Percentiles rank a stretch among this genome's conserved stretches.
phyloP scores from a whole-genome alignment of 2,113 vertebrate species.

The Podarcis muralis region DNA sequence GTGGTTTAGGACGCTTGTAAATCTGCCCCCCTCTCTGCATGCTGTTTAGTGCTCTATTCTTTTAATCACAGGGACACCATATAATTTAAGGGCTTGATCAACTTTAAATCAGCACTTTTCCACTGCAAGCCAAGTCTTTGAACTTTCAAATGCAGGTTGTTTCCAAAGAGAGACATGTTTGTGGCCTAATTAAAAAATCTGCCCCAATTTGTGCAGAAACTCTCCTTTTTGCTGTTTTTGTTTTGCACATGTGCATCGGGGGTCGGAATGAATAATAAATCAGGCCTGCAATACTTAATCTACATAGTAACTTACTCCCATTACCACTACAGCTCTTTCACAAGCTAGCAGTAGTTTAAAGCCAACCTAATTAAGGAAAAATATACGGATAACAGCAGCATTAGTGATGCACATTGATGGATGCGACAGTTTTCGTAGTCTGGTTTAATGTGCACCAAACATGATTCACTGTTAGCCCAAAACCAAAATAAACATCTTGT shows the following conservation, averaged over 20 bases:
- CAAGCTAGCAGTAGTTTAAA: not conserved
- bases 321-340: not conserved
- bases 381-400: not conserved
- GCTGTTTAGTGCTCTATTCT: not conserved
- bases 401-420: not conserved
- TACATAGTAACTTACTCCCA: not conserved
- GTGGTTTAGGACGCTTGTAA: slow-evolving; percentile 51
- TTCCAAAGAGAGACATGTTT: not conserved
- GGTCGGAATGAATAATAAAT: not conserved
- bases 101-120: slow-evolving; percentile 51
- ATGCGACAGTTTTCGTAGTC: not conserved
- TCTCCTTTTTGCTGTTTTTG: not conserved
- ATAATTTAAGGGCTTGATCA: slow-evolving; percentile 32
- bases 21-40: not conserved
- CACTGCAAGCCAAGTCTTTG: slow-evolving; percentile 56
- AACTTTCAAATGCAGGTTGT: slow-evolving; percentile 47
- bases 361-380: slow-evolving; percentile 13
- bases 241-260: not conserved
- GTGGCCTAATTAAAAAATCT: slow-evolving; percentile 20
- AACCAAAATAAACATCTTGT: not conserved
- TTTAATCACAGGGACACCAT: not conserved
- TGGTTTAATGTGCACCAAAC: slow-evolving; percentile 11
- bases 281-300: not conserved
- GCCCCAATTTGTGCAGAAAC: not conserved
- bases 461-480: not conserved